Conservation (phyloP, 2,797 vertebrate species). For the Sus cebifrons region DNA sequence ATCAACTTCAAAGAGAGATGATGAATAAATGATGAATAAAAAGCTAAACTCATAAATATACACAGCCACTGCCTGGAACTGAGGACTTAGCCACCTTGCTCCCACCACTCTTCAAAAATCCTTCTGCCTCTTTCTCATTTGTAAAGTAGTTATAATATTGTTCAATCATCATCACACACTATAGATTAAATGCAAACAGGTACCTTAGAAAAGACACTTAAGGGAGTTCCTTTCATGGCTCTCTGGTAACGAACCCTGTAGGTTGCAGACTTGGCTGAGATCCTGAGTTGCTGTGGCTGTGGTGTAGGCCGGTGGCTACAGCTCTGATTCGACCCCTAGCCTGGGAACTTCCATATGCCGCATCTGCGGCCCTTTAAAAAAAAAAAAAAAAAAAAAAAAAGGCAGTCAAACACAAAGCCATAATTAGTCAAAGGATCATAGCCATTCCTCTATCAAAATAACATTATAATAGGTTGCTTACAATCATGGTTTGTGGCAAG, state of each 20-base stretch:
- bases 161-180: neutral
- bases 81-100: neutral
- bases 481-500: neutral
- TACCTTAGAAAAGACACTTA: conserved; percentile 25
- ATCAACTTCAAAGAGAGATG: neutral
- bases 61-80: neutral
- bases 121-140: neutral
- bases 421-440: neutral
- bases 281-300: no score
- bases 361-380: no score
- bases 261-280: no score
- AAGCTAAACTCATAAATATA: neutral
- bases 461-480: neutral
- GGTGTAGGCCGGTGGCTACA: no score
- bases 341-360: no score
- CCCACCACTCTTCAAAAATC: neutral
- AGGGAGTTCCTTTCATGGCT: no score
- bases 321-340: no score
- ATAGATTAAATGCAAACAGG: conserved; percentile 22
- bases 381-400: neutral
- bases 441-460: neutral
- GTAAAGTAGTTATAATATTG: neutral
- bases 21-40: conserved; percentile 3
- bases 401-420: conserved; percentile 2
- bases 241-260: no score